Percentiles rank a stretch among this genome's conserved stretches.
phyloP scores from a whole-genome alignment of 30 jellyfish, hydroid and myxozoan genomes.

The Hydra vulgaris region DNA sequence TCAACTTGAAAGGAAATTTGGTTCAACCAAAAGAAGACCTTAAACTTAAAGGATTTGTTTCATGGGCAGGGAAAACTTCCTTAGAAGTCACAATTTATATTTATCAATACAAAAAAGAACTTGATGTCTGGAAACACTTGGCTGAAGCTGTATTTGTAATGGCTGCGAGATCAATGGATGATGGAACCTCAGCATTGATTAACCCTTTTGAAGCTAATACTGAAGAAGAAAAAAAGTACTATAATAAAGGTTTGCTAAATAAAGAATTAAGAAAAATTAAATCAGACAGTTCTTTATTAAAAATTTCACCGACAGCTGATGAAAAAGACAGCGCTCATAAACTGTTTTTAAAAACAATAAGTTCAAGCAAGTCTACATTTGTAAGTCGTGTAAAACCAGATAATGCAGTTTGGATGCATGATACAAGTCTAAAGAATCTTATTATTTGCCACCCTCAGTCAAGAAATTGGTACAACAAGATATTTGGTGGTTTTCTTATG shows the following conservation, averaged over 20 bases:
- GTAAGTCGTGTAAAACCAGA: conserved; percentile 76
- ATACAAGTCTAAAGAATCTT: conserved; percentile 50
- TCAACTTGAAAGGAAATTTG: conserved; percentile 30
- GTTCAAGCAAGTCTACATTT: conserved; percentile 57
- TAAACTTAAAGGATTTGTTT: conserved; percentile 65
- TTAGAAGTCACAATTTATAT: conserved; percentile 55
- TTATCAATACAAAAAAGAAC: conserved; percentile 35
- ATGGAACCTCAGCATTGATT: conserved; percentile 39
- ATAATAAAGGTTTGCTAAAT: conserved; percentile 28
- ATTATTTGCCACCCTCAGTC: conserved; percentile 90
- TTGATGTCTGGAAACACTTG: conserved; percentile 22
- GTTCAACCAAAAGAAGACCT: conserved; percentile 51
- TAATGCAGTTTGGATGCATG: conserved; percentile 71
- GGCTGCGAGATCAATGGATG: conserved; percentile 65
- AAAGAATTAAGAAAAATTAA: conserved; percentile 22
- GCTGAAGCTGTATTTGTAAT: conserved; percentile 84
- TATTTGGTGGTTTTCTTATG: conserved; percentile 93
- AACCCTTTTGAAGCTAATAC: conserved; percentile 39
- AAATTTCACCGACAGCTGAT: conserved; percentile 77
- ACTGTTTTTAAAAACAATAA: conserved; percentile 54
- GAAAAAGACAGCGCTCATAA: conserved; percentile 61
- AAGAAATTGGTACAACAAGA: conserved; percentile 53
- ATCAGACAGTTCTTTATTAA: conserved; percentile 42
- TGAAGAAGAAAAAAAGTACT: conserved; percentile 38
- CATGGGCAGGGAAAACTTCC: conserved; percentile 82